Percentiles rank a stretch among this genome's conserved stretches.
Conservation (phyloP, 2,888 invertebrate species). For the Helobdella robusta region DNA sequence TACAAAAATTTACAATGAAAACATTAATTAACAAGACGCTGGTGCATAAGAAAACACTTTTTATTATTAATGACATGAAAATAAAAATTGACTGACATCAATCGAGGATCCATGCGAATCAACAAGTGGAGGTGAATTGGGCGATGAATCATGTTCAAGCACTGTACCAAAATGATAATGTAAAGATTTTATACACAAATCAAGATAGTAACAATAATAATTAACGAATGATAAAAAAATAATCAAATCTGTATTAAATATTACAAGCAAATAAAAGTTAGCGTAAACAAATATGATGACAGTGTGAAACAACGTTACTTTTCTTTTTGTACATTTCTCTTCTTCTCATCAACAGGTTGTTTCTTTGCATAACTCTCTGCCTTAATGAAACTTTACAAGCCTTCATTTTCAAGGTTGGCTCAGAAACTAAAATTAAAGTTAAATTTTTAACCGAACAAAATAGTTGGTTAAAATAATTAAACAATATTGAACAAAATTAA, state of each 20-base stretch:
- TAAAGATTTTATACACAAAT: not conserved
- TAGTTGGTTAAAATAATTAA: not conserved
- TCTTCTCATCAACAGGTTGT: conserved; percentile 29
- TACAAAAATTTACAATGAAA: no score
- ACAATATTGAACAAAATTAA: not conserved
- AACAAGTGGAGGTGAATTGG: conserved; percentile 60
- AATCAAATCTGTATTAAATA: no score
- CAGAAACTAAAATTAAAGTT: conserved; percentile 30
- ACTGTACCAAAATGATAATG: not conserved
- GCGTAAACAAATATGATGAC: not conserved
- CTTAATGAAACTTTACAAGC: conserved; percentile 28
- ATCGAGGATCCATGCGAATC: conserved; percentile 31
- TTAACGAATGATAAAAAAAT: not conserved
- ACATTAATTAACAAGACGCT: no score
- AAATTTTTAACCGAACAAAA: not conserved
- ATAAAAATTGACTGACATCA: no score
- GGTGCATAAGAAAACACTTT: no score
- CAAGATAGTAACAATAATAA: not conserved
- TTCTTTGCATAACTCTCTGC: conserved; percentile 31
- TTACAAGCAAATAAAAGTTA: no score
- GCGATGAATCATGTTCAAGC: conserved; percentile 64
- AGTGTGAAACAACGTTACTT: not conserved
- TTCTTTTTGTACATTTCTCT: conserved; percentile 28
- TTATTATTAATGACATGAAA: no score
- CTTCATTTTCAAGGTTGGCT: conserved; percentile 34